phyloP scores from a whole-genome alignment of 1,140 invertebrate species.

The Cyclina sinensis region DNA sequence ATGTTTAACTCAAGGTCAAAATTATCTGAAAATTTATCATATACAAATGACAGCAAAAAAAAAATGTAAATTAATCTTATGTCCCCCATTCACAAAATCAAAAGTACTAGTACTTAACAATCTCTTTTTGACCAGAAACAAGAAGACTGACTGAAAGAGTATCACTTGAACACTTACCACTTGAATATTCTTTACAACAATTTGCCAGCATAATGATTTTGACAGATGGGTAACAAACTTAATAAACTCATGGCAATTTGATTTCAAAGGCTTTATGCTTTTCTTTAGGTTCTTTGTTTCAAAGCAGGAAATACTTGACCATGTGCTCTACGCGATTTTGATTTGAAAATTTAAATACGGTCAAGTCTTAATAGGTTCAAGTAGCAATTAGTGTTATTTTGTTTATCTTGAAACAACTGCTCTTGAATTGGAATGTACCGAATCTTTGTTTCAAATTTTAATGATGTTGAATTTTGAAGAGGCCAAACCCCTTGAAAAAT shows the following conservation, averaged over 20 bases:
- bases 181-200: neutral
- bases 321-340: constrained; percentile 47
- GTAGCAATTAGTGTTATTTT: constrained; percentile 53
- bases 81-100: neutral
- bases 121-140: neutral
- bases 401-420: constrained; percentile 34
- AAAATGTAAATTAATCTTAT: no score
- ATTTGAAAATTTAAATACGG: constrained; percentile 60
- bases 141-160: neutral
- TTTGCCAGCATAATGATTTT: neutral
- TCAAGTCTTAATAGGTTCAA: constrained; percentile 45
- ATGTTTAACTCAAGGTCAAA: no score
- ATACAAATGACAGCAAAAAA: no score
- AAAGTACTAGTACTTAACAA: neutral
- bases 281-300: constrained; percentile 51
- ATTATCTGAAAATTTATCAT: no score
- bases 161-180: neutral
- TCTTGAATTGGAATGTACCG: constrained; percentile 53
- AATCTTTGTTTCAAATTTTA: constrained; percentile 60
- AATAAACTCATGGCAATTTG: constrained; percentile 24
- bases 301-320: constrained; percentile 52
- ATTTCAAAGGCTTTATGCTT: constrained; percentile 41
- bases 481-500: constrained; percentile 42
- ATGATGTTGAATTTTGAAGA: constrained; percentile 64
- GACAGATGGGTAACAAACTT: constrained; percentile 30